These are phyloP conservation scores for Oasisia sp. DNA, from an alignment of 2,888 invertebrate species.

Conservation along the genomic window DNA sequence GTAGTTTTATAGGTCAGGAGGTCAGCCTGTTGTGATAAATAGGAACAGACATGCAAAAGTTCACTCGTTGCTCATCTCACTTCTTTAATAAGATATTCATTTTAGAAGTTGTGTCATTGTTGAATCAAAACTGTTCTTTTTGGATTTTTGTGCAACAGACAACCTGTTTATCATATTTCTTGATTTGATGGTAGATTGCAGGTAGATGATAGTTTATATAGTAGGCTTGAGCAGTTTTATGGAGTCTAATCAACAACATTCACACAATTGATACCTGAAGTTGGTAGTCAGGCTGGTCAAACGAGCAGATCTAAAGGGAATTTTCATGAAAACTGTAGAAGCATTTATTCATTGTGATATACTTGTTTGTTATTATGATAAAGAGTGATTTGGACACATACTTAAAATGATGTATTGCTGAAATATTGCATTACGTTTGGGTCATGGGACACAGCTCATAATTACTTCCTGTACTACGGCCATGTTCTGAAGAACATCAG, in stretches of 20 bases:
- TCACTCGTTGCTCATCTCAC: neutral
- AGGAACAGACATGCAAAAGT: neutral
- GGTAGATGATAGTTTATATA: too few species aligned
- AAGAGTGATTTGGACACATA: neutral
- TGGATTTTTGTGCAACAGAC: neutral
- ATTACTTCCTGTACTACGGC: neutral
- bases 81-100: neutral
- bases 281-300: neutral
- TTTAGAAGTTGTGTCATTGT: neutral
- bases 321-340: neutral
- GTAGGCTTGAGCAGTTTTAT: too few species aligned
- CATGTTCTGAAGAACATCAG: neutral
- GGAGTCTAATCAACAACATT: neutral
- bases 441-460: neutral
- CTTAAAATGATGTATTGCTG: conserved; percentile 12
- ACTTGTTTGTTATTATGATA: neutral
- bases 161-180: neutral
- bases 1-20: neutral
- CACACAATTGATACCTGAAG: neutral
- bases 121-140: neutral
- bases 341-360: neutral
- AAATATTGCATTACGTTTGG: conserved; percentile 12
- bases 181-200: too few species aligned
- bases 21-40: neutral
- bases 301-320: neutral